Base-by-base conservation (phyloP, 1,140 invertebrate genomes). In the Spodoptera frugiperda region DNA sequence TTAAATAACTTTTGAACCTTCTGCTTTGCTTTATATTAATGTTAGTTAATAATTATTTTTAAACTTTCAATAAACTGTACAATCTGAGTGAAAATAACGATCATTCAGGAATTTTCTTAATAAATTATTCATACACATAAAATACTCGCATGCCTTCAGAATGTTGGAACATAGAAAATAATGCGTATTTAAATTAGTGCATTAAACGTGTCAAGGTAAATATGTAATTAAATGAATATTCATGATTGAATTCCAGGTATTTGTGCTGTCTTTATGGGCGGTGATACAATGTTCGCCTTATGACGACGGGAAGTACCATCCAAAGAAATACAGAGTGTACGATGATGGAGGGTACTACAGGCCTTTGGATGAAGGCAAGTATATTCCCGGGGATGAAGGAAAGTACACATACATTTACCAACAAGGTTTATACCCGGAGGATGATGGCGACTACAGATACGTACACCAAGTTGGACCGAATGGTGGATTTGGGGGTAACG, bases 331-430 rank as follows among this genome's bases (percentile, higher is more conserved):
- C 15, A 81, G 84, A 30, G 55, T 78, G 19, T 84, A 84, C 15
- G 89, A 93, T 59, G 91, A 93, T 57, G 91, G 90, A 11, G 88
- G 86, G 76, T 93, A 93, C 72, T 92, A 91, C 57, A 86, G 91
- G 57, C 91, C 91, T 14, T 53, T 78, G 73, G 78, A 82, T 59
- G 91, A 93, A 82, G 94, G 94, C 14, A 94, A 94, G 88, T 95
- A 95, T 82, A 80, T 93, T 81, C 95, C 94, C 11, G 93, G 94
- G 59, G 92, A 94, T 85, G 94, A 95, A 78, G 93, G 95, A 55
- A 91, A 91, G 88, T 95, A 95, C 87, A 94, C 89, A 11, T 95
- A 93, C 78, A 83, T 89, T 19, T 89, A 90, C 75, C 84, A 75
- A 72, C 84, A 88, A 73, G 87, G 88, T 2, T 82, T 91, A 15